Evolutionary conservation across 2,797 vertebrate genomes (phyloP), one percentile per base, ranked within the genome.

Genomic region (Pangasius djambal): DNA sequence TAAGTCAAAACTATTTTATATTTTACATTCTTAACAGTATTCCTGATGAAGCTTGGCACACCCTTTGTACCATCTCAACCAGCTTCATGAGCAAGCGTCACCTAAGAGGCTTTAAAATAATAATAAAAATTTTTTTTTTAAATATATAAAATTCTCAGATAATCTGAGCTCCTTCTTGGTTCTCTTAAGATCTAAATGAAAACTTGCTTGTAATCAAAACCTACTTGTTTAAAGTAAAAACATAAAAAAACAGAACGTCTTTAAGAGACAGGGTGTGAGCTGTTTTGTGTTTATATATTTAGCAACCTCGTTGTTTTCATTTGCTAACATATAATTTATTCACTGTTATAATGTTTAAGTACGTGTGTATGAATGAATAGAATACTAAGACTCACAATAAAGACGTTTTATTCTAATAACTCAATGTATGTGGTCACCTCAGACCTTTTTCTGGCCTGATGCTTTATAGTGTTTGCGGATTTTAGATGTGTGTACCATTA

Each of bases 401-500:
- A 57, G 16, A 55, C 4, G 7, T n/a, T 79, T 34, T 79, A 79
- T 79, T 57, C 48, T 55, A 78, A 78, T 78, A 34, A 79, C 31
- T 79, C 12, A 31, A 61, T 59, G 18, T 37, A 82, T 83, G 81
- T 61, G 22, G 57, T 13, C 34, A 37, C 55, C 34, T 61, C 13
- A 2, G 34, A 13, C 57, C 4, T 82, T 83, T 83, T 83, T 83
- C 55, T 40, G 25, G n/a, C 15, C n/a, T 22, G n/a, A 57, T 79
- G 57, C 57, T 40, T 83, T 44, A 28, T 28, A 40, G 57, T 8
- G 6, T 61, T 61, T 82, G 55, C 6, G 13, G 57, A 63, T 83
- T 83, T 63, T 83, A 63, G 34, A 40, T 83, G 57, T 83, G 57
- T 83, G 37, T 44, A 16, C 6, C 59, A 83, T 63, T 61, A 63